phyloP scores from a whole-genome alignment of 1,140 invertebrate genomes.

The Ericerus pela region DNA sequence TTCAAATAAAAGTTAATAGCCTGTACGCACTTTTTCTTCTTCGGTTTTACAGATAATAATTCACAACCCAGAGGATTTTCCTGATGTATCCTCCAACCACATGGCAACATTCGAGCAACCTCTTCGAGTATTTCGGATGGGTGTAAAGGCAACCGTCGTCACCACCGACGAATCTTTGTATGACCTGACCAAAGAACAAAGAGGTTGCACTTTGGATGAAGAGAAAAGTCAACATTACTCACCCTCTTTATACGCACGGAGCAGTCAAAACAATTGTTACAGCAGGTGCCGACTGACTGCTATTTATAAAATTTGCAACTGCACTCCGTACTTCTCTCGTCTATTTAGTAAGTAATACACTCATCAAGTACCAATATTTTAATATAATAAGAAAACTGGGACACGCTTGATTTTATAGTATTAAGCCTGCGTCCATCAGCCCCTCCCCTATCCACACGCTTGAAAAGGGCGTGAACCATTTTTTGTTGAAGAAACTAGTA shows the following conservation, averaged over 20 bases:
- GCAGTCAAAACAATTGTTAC: conserved; percentile 16
- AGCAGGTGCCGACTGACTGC: conserved; percentile 8
- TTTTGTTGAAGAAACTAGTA: too few relatives aligned
- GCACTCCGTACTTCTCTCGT: conserved; percentile 19
- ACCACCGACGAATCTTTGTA: conserved; percentile 12
- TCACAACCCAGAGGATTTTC: conserved; percentile 16
- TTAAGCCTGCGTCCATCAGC: too few relatives aligned
- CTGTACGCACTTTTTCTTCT: too few relatives aligned
- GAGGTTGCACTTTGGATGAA: conserved; percentile 9
- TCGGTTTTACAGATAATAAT: conserved; percentile 17
- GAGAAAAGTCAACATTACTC: background rate
- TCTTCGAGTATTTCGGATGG: conserved; percentile 6
- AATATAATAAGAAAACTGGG: too few relatives aligned
- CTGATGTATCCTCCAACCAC: conserved; percentile 16
- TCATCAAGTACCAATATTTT: too few relatives aligned
- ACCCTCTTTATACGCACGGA: background rate
- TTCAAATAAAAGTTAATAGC: too few relatives aligned
- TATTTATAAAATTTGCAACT: conserved; percentile 15
- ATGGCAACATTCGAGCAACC: background rate
- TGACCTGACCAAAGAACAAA: background rate
- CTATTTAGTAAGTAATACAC: too few relatives aligned
- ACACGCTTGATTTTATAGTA: too few relatives aligned
- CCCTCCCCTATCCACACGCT: too few relatives aligned
- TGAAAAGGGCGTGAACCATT: too few relatives aligned
- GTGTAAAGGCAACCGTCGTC: conserved; percentile 9